Conservation (phyloP, 2,888 invertebrate species). For the Fabriciana adippe region DNA sequence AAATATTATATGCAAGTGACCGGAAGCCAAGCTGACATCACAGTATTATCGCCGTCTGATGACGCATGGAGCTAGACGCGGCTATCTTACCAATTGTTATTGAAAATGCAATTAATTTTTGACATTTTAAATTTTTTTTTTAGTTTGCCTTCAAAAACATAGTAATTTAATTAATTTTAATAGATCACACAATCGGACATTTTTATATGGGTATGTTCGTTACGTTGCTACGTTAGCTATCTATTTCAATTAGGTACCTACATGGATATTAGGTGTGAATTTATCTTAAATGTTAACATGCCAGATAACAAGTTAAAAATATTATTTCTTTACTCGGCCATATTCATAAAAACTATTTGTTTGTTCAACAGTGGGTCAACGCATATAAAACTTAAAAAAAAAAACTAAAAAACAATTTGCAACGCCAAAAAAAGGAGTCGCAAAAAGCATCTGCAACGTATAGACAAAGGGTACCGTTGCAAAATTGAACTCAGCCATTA, state of each 20-base stretch:
- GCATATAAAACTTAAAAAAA: slow-evolving; percentile 9
- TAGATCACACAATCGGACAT: too few species aligned
- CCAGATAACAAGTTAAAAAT: slow-evolving; percentile 1
- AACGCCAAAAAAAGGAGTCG: slow-evolving; percentile 36
- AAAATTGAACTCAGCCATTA: slow-evolving; percentile 60
- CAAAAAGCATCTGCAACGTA: slow-evolving; percentile 59
- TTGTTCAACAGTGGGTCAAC: slow-evolving; percentile 26
- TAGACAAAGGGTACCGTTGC: slow-evolving; percentile 72
- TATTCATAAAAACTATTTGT: slow-evolving; percentile 3
- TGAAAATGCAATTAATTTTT: too few species aligned
- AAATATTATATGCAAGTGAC: slow-evolving; percentile 24
- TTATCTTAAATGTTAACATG: too few species aligned
- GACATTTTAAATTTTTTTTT: too few species aligned
- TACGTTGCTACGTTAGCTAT: too few species aligned
- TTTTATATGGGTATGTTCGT: too few species aligned
- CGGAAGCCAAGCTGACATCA: slow-evolving; percentile 33
- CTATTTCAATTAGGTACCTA: too few species aligned
- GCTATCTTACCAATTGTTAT: not conserved
- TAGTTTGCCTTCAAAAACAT: too few species aligned
- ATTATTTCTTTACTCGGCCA: slow-evolving; percentile 1
- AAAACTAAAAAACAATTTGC: slow-evolving; percentile 18
- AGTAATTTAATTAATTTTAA: too few species aligned
- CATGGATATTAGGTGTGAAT: too few species aligned
- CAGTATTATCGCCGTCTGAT: slow-evolving; percentile 23
- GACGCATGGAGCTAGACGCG: slow-evolving; percentile 31